phyloP scores from a whole-genome alignment of 2,113 vertebrate species.

The Hyperoodon ampullatus region DNA sequence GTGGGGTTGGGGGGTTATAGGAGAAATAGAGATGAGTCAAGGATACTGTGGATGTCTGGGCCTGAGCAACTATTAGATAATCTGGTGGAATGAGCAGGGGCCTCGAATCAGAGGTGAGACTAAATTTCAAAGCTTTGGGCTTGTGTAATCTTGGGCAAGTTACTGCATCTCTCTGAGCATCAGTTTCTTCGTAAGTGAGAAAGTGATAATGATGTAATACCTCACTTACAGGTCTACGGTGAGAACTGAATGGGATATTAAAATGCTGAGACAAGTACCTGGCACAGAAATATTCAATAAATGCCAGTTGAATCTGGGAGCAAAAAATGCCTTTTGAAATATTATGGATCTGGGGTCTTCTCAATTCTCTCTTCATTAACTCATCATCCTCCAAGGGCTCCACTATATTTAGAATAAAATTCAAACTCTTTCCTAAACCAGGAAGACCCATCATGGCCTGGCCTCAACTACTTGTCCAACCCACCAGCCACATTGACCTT shows the following conservation, averaged over 20 bases:
- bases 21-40: neutral
- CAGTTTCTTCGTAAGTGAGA: neutral
- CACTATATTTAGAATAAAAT: constrained; percentile 25
- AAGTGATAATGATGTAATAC: neutral
- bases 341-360: neutral
- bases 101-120: neutral
- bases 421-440: neutral
- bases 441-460: neutral
- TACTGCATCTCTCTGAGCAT: neutral
- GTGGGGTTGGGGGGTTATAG: no score
- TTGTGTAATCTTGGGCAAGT: neutral
- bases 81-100: neutral
- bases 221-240: neutral
- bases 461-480: neutral
- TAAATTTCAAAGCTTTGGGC: neutral
- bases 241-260: constrained; percentile 14
- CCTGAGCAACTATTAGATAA: neutral
- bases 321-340: constrained; percentile 38
- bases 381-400: neutral
- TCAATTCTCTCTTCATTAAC: neutral
- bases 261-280: neutral
- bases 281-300: neutral
- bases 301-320: neutral
- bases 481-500: neutral
- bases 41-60: neutral